Percentiles rank a stretch among this genome's conserved stretches.
Conservation (phyloP, 1,140 invertebrate species). For the Nephila pilipes region DNA sequence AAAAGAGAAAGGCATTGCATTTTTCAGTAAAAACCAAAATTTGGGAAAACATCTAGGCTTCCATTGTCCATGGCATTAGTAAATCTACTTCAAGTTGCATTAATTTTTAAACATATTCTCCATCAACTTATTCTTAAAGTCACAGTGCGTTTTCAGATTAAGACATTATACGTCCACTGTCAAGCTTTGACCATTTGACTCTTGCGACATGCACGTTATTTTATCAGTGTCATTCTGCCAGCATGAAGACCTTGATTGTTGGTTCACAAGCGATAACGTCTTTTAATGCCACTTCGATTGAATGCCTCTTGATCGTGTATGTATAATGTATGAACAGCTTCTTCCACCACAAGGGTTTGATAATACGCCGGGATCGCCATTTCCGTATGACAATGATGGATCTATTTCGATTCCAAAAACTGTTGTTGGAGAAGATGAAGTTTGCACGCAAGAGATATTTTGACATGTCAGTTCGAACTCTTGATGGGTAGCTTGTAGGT, state of each 20-base stretch:
- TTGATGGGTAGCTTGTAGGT: background rate
- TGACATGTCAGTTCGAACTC: conserved; percentile 7
- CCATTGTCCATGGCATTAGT: too few relatives aligned
- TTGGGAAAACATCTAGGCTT: too few relatives aligned
- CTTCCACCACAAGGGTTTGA: background rate
- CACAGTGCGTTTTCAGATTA: background rate
- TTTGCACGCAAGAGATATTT: conserved; percentile 4
- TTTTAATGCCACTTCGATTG: background rate
- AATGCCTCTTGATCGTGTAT: background rate
- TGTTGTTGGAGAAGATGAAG: background rate
- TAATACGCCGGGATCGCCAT: background rate
- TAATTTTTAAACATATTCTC: too few relatives aligned
- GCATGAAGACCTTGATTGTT: background rate
- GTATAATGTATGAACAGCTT: conserved; percentile 42
- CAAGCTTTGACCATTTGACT: background rate
- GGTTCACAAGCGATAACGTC: conserved; percentile 30
- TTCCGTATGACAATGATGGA: conserved; percentile 28
- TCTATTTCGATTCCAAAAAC: conserved; percentile 31
- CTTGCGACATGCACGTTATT: background rate
- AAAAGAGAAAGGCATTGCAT: too few relatives aligned
- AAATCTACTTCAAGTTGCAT: too few relatives aligned
- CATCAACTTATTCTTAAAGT: background rate
- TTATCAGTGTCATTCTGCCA: background rate
- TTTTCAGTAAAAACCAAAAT: too few relatives aligned
- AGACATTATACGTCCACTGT: background rate